Conservation (phyloP, 2,797 vertebrate species). For the Cygnus olor region DNA sequence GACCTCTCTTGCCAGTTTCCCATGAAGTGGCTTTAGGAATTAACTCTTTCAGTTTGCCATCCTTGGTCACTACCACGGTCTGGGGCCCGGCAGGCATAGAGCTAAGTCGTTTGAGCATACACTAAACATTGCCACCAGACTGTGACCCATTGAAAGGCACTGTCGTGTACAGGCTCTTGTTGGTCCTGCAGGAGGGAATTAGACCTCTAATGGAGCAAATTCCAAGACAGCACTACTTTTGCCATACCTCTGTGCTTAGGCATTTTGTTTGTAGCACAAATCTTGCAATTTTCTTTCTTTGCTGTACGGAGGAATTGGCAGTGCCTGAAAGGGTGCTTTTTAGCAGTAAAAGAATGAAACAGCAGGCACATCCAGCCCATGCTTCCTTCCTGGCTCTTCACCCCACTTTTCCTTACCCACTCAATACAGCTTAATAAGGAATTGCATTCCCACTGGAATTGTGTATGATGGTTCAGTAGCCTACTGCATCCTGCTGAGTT, state of each 20-base stretch:
- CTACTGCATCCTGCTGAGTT: not conserved
- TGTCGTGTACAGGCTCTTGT: not conserved
- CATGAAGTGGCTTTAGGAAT: not conserved
- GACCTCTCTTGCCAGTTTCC: not conserved
- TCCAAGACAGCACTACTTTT: not conserved
- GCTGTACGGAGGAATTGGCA: not conserved
- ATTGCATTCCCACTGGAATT: not conserved
- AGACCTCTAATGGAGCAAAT: not conserved
- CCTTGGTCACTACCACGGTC: not conserved
- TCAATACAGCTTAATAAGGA: not conserved
- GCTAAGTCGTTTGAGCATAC: not conserved
- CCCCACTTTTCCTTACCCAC: not conserved
- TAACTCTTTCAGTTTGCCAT: not conserved
- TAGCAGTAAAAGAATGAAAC: not conserved
- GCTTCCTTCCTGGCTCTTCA: constrained; percentile 17
- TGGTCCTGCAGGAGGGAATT: not conserved
- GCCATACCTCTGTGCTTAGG: not conserved
- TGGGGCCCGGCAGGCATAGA: constrained; percentile 8
- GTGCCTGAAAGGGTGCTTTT: not conserved
- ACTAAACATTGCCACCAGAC: not conserved
- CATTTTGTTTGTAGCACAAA: not conserved
- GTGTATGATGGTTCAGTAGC: not conserved
- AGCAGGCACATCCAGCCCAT: not conserved
- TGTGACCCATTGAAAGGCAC: constrained; percentile 36
- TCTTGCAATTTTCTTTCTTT: not conserved